phyloP scores from a whole-genome alignment of 2,888 invertebrate species.

The Heliconius hortense region DNA sequence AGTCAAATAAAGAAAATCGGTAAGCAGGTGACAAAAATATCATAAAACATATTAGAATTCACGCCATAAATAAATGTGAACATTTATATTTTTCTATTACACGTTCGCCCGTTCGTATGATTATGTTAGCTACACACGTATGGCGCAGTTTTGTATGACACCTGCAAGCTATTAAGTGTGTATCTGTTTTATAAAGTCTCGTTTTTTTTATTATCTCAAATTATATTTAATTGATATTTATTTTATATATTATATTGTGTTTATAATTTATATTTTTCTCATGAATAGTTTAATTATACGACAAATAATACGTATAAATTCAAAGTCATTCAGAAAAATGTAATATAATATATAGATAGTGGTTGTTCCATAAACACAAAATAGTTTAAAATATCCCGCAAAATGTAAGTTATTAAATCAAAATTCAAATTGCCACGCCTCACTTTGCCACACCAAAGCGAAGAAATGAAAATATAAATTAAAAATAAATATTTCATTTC shows the following conservation, averaged over 20 bases:
- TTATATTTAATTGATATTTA: not conserved
- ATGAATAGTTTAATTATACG: not conserved
- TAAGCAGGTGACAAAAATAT: constrained; percentile 36
- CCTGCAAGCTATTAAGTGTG: constrained; percentile 33
- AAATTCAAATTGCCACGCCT: no score
- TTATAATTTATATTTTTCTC: not conserved
- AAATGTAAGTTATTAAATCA: no score
- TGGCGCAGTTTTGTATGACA: constrained; percentile 33
- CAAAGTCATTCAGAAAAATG: not conserved
- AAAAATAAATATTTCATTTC: no score
- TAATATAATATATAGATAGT: no score
- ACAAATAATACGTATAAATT: not conserved
- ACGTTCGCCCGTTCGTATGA: constrained; percentile 40
- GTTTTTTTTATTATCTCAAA: not conserved
- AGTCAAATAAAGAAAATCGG: constrained; percentile 30
- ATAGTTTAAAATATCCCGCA: no score
- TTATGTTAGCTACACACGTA: constrained; percentile 45
- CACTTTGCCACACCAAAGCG: no score
- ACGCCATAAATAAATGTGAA: constrained; percentile 34
- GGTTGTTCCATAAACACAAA: no score
- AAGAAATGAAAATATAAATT: no score
- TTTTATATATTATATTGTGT: not conserved
- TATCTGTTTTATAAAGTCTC: not conserved
- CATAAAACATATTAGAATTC: constrained; percentile 32
- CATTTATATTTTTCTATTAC: constrained; percentile 36